Conservation (phyloP, 2,888 invertebrate genomes). For the Myopa testacea region DNA sequence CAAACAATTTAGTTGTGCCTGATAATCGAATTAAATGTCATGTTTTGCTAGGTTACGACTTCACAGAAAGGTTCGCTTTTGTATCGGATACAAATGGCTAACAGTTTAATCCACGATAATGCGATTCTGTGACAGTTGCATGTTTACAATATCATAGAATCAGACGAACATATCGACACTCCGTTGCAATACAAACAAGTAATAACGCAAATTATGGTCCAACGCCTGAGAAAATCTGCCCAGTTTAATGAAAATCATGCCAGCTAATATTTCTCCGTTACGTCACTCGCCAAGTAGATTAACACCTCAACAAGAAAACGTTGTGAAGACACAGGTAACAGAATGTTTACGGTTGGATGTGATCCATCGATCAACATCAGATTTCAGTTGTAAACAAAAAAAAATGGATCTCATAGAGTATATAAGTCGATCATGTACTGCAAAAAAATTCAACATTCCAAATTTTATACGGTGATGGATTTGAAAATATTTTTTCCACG, state of each 20-base stretch:
- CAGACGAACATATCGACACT: conserved; percentile 16
- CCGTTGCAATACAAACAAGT: conserved; percentile 27
- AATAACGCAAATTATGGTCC: conserved; percentile 32
- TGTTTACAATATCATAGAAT: conserved; percentile 29
- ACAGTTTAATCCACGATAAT: conserved; percentile 21
- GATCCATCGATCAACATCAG: conserved; percentile 26
- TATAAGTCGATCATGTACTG: conserved; percentile 50
- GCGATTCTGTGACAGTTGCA: neutral
- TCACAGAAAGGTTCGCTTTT: conserved; percentile 30
- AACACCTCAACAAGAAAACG: conserved; percentile 32
- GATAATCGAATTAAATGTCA: conserved; percentile 32
- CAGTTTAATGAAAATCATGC: conserved; percentile 42
- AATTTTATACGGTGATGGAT: conserved; percentile 45
- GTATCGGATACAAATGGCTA: conserved; percentile 25
- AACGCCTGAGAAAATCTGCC: conserved; percentile 31
- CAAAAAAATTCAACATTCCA: conserved; percentile 26
- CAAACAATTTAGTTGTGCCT: conserved; percentile 30
- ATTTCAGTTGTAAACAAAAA: conserved; percentile 16
- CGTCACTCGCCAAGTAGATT: conserved; percentile 43
- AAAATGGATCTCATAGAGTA: conserved; percentile 38
- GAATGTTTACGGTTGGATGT: conserved; percentile 41
- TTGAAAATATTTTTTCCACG: conserved; percentile 40
- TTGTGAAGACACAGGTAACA: conserved; percentile 40
- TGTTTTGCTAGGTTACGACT: conserved; percentile 40
- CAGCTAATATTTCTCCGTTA: conserved; percentile 40